Base-by-base conservation (phyloP, 2,888 invertebrate species). In the Pseudococcus longispinus region DNA sequence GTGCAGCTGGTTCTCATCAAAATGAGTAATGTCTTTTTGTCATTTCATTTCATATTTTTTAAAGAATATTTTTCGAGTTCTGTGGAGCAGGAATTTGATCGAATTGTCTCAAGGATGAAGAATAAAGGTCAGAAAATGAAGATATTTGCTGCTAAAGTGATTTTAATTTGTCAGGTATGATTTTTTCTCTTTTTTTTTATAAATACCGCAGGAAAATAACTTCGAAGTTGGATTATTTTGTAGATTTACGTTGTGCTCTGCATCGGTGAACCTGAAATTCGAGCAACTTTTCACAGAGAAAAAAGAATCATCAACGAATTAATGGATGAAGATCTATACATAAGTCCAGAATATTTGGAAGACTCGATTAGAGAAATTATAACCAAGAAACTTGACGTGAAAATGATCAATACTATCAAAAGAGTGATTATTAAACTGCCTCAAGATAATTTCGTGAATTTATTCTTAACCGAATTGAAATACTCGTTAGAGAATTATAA, bases 271-370 rank as follows among this genome's bases (percentile, higher is more conserved):
- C 6, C n/a, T 55, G n/a, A 55, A 15, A n/a, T 55, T 1, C 18
- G n/a, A 55, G n/a, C 6, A 9, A 20, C 20, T 1, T 80, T 80
- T 9, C 77, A 80, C 11, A 80, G 77, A 80, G 42, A 80, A 13
- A 80, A 80, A 42, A 42, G 23, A 42, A 42, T 80, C 15, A 11
- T 80, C 20, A 42, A 20, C 11, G 77, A 80, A 80, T 42, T 80
- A 80, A 80, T 80, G 37, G 42, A 80, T 3, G 77, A 80, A 37
- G 77, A 80, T 9, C 8, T 80, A 9, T 80, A 80, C 77, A 80
- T 80, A 37, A 80, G 77, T 80, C 77, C 77, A 1, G n/a, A 80
- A 42, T 80, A 80, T 20, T 2, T 80, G 20, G 77, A 80, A 20
- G 42, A 80, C 42, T 80, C 77, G 9, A 42, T 80, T 4, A 4